These are phyloP conservation scores for Lepidocolaptes lacrymiger DNA, from an alignment of 2,797 vertebrate species.

Conservation along the genomic window DNA sequence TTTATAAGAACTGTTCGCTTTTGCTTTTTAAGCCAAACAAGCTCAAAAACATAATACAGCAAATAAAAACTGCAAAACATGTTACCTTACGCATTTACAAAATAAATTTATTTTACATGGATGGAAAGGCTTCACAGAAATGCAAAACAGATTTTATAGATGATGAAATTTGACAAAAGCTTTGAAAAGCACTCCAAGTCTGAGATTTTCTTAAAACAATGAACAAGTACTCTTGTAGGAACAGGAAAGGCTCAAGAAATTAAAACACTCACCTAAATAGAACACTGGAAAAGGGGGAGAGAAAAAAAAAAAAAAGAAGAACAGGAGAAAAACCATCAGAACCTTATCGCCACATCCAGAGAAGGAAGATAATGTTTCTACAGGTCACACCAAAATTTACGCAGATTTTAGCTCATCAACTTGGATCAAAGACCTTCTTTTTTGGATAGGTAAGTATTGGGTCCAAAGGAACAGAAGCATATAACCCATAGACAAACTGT, in stretches of 20 bases:
- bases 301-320: not conserved
- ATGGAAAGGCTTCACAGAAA: conserved; percentile 71
- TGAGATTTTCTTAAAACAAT: conserved; percentile 63
- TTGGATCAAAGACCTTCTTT: not conserved
- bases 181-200: conserved; percentile 61
- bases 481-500: not conserved
- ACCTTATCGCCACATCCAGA: conserved; percentile 39
- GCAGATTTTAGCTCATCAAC: not conserved
- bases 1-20: conserved; percentile 40
- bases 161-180: conserved; percentile 59
- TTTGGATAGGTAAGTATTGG: not conserved
- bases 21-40: conserved; percentile 73
- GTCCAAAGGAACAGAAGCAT: not conserved
- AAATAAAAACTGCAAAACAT: conserved; percentile 72
- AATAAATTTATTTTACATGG: conserved; percentile 70
- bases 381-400: not conserved
- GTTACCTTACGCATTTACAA: conserved; percentile 34
- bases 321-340: conserved; percentile 74
- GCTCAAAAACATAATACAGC: conserved; percentile 65
- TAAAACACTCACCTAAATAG: conserved; percentile 81
- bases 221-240: conserved; percentile 47
- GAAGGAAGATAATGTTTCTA: conserved; percentile 20
- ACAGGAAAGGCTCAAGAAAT: conserved; percentile 64
- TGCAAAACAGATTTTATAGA: conserved; percentile 61
- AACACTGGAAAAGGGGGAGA: conserved; percentile 69